Percentiles rank a stretch among this genome's conserved stretches.
These are phyloP conservation scores for Saturnia japonica DNA, from an alignment of 2,888 invertebrate genomes.

Conservation along the genomic window DNA sequence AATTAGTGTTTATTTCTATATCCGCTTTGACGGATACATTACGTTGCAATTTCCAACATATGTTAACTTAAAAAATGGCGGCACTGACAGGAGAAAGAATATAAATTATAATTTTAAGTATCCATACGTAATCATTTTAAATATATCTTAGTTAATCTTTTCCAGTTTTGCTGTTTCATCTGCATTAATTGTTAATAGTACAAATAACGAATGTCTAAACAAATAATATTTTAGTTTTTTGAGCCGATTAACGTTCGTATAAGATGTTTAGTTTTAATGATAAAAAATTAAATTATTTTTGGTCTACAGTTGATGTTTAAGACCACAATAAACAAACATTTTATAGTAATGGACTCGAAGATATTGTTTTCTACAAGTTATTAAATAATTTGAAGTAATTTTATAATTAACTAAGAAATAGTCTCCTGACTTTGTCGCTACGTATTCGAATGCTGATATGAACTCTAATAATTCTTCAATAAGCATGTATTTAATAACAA, in stretches of 20 bases:
- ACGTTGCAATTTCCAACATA: background rate
- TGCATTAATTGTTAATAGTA: constrained; percentile 5
- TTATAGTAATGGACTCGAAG: background rate
- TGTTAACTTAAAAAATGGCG: constrained; percentile 7
- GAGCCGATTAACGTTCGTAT: constrained; percentile 1
- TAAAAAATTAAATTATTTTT: background rate
- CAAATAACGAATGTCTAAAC: constrained; percentile 7
- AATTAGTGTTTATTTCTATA: constrained; percentile 19
- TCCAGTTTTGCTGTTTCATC: constrained; percentile 5
- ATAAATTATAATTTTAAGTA: background rate
- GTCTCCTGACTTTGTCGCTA: constrained; percentile 14
- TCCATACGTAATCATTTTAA: background rate
- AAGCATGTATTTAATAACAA: constrained; percentile 10
- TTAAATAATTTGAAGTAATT: background rate
- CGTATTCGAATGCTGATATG: constrained; percentile 6
- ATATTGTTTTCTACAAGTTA: background rate
- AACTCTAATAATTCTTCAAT: constrained; percentile 3
- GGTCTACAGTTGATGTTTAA: background rate
- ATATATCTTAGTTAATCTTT: background rate
- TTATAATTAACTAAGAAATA: background rate
- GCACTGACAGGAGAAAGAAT: constrained; percentile 9
- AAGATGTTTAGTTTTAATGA: constrained; percentile 7
- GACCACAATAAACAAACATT: no score
- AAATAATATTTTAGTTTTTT: background rate
- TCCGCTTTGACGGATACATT: constrained; percentile 4